A percentile compares a stretch with the other conserved stretches of the same genome.
Evolutionary conservation across 92 coral and sea anemone species (phyloP).

Genomic region (Bergia sp.): DNA sequence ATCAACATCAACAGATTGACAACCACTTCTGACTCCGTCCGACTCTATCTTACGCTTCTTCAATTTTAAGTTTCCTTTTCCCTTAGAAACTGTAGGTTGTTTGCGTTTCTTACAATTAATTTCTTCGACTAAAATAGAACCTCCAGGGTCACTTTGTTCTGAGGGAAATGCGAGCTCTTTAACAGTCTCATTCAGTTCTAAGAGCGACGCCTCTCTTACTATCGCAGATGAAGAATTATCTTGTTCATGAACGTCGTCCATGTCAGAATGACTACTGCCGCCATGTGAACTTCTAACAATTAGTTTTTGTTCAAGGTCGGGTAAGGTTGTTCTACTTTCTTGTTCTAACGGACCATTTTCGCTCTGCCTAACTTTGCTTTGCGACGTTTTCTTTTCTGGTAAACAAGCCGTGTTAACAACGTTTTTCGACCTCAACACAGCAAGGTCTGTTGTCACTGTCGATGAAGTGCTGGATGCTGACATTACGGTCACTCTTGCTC

Average conservation of each 20-base stretch:
- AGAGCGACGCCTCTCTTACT: not conserved
- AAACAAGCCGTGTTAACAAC: not conserved
- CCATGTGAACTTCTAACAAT: not conserved
- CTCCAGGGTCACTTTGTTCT: not conserved
- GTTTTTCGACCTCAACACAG: not conserved
- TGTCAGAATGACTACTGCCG: not conserved
- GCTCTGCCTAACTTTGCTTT: not conserved
- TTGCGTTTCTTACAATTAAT: not conserved
- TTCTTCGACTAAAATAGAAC: not conserved
- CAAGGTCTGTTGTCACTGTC: not conserved
- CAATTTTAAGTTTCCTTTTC: constrained; percentile 11
- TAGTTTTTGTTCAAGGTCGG: not conserved
- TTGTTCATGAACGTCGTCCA: not conserved
- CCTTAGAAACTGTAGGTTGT: constrained; percentile 1
- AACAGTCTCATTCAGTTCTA: not conserved
- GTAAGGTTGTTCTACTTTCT: not conserved
- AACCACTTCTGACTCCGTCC: constrained; percentile 4
- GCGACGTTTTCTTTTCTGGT: not conserved
- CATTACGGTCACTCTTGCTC: not conserved
- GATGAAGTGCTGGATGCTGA: not conserved
- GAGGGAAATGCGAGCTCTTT: no score
- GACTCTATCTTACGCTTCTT: constrained; percentile 34
- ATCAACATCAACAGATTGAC: constrained; percentile 23
- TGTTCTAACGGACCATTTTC: not conserved
- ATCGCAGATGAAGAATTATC: not conserved